These are phyloP conservation scores for Merluccius polli DNA, from an alignment of 2,797 vertebrate genomes.

Conservation along the genomic window DNA sequence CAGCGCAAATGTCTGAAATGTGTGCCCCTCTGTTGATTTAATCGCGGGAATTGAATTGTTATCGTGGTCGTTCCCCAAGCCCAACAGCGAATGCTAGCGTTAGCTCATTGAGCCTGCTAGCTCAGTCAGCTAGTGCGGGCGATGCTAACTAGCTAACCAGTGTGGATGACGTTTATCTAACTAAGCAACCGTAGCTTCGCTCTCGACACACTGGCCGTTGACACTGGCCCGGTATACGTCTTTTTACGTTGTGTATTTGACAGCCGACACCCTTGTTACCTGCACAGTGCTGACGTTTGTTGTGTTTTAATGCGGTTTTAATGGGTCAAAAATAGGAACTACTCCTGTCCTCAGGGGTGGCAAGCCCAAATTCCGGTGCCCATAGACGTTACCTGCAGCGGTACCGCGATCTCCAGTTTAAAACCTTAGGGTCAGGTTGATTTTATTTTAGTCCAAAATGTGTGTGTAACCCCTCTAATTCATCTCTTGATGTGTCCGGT, in stretches of 20 bases:
- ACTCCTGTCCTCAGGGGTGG: neutral
- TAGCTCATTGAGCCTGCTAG: conserved; percentile 33
- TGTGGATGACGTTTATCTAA: conserved; percentile 71
- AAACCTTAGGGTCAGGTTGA: neutral
- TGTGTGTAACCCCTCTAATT: neutral
- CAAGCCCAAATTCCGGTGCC: too few relatives aligned
- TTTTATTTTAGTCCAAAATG: neutral
- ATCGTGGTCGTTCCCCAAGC: conserved; percentile 5
- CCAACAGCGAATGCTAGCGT: conserved; percentile 42
- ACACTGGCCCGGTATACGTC: neutral
- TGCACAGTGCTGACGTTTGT: neutral
- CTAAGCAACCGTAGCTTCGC: conserved; percentile 37
- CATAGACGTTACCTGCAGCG: neutral
- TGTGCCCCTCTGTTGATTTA: neutral
- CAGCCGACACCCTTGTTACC: neutral
- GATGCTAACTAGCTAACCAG: conserved; percentile 64
- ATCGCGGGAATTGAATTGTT: neutral
- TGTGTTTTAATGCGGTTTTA: too few relatives aligned
- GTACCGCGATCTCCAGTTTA: neutral
- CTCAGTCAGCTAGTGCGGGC: conserved; percentile 47
- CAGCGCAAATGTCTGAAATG: conserved; percentile 16
- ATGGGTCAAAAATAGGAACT: neutral
- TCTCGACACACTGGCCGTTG: neutral
- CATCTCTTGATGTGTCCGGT: neutral
- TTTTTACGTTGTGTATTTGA: neutral